Conservation (phyloP, 2,113 vertebrate species). For the Garra rufa region DNA sequence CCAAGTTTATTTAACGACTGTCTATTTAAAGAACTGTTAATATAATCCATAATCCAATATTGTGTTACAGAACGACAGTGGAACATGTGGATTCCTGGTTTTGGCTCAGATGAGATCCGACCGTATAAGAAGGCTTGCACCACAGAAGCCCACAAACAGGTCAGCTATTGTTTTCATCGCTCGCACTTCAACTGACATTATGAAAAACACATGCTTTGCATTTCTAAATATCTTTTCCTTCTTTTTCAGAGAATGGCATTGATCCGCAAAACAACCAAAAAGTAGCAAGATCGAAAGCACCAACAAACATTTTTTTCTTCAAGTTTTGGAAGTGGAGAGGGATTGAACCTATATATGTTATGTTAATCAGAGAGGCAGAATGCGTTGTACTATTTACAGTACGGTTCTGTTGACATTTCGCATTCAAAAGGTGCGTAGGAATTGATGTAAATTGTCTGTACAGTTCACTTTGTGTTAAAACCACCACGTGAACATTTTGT, state of each 20-base stretch:
- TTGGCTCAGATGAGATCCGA: constrained; percentile 96
- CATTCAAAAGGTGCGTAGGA: constrained; percentile 16
- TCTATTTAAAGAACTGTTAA: background rate
- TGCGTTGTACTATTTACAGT: constrained; percentile 26
- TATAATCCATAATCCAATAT: constrained; percentile 1
- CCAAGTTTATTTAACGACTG: no score
- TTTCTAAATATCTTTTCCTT: background rate
- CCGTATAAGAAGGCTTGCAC: constrained; percentile 99
- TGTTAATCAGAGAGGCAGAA: constrained; percentile 26
- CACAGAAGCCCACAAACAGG: constrained; percentile 99
- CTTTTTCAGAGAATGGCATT: constrained; percentile 94
- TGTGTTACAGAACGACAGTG: constrained; percentile 90
- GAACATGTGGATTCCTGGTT: constrained; percentile 99
- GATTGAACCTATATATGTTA: constrained; percentile 23
- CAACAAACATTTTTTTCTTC: constrained; percentile 36
- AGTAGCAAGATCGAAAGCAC: constrained; percentile 75
- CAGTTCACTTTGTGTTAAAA: constrained; percentile 15
- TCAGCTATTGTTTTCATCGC: constrained; percentile 64
- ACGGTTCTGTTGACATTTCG: constrained; percentile 31
- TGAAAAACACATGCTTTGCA: background rate
- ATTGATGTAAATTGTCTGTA: background rate
- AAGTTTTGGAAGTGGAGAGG: constrained; percentile 21
- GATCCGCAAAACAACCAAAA: constrained; percentile 99
- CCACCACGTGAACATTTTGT: constrained; percentile 17
- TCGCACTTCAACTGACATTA: background rate